Conservation (phyloP, 2,888 invertebrate species). For the Horisme vitalbata region DNA sequence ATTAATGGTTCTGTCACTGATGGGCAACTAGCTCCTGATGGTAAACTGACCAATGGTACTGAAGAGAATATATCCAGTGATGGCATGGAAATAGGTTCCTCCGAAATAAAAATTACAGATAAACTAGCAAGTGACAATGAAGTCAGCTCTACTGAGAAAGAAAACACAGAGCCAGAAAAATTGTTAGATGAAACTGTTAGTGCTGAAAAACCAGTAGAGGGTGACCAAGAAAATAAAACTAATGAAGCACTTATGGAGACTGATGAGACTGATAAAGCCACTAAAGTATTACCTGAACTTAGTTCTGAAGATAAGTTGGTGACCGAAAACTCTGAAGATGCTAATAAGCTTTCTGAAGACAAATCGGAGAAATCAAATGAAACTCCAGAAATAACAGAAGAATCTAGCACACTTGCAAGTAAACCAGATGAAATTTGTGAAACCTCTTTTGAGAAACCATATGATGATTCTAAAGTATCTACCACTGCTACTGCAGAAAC, state of each 20-base stretch:
- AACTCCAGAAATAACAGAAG: conserved; percentile 1
- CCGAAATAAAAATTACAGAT: conserved; percentile 5
- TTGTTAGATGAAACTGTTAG: conserved; percentile 1
- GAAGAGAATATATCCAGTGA: background rate
- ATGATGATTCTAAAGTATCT: background rate
- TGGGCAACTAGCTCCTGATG: conserved; percentile 15
- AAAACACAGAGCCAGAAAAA: conserved; percentile 1
- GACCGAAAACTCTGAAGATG: background rate
- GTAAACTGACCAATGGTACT: conserved; percentile 3
- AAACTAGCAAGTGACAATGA: conserved; percentile 6
- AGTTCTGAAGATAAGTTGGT: conserved; percentile 5
- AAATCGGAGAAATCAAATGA: background rate
- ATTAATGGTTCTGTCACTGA: conserved; percentile 33
- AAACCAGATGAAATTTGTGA: conserved; percentile 1
- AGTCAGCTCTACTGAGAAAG: conserved; percentile 1
- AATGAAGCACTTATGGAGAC: conserved; percentile 8
- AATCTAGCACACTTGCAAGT: background rate
- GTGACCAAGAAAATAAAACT: conserved; percentile 2
- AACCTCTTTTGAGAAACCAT: background rate
- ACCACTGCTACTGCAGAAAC: background rate
- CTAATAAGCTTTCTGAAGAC: background rate
- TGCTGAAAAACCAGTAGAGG: conserved; percentile 3
- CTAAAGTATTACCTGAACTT: conserved; percentile 24
- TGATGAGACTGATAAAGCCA: conserved; percentile 25
- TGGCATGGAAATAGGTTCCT: conserved; percentile 17